Evolutionary conservation across 2,797 vertebrate species (phyloP), one percentile per base, ranked within the genome.

Genomic region (Phyllotis vaccarum): DNA sequence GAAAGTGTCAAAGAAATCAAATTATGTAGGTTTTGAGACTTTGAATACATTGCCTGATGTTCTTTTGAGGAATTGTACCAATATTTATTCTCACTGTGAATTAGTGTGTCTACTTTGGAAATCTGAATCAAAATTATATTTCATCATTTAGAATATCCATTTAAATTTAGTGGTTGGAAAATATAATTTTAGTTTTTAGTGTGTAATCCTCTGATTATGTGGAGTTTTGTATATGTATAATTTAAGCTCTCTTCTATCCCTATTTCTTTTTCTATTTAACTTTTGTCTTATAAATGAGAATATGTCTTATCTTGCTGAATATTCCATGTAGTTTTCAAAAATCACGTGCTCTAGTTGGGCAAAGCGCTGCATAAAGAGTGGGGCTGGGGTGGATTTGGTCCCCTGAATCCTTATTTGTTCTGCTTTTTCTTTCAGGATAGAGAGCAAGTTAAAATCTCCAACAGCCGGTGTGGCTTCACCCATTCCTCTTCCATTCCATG

Each of bases 181-280:
- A 14, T 91, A 58, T 86, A 43, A 56, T 52, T 70, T 97, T 93
- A 31, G 66, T 89, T 91, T 94, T 89, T 64, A 83, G 62, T 70
- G 5, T 86, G 49, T 0, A 37, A 70, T 79, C 75, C 0, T 87
- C 90, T 88, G 49, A 83, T 74, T 89, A 75, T 49, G 78, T 92
- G 58, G 68, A 52, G 78, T 14, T 86, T 78, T 94, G 17, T 86
- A 74, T 83, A 78, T n/a, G 1, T 68, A 14, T 68, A 75, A 66
- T 70, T 90, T 81, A n/a, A 86, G 16, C 70, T 93, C 3, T 56
- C 89, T 92, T 21, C 11, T 91, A 27, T 72, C 80, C 72, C 19
- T 82, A 21, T 24, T 24, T 85, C 43, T 49, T 14, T 49, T 16
- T n/a, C 6, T 68, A 14, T 52, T 90, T 76, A 90, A 68, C 31